Evolutionary conservation across 2,113 vertebrate genomes (phyloP).

Genomic region (Proterorhinus semilunaris): DNA sequence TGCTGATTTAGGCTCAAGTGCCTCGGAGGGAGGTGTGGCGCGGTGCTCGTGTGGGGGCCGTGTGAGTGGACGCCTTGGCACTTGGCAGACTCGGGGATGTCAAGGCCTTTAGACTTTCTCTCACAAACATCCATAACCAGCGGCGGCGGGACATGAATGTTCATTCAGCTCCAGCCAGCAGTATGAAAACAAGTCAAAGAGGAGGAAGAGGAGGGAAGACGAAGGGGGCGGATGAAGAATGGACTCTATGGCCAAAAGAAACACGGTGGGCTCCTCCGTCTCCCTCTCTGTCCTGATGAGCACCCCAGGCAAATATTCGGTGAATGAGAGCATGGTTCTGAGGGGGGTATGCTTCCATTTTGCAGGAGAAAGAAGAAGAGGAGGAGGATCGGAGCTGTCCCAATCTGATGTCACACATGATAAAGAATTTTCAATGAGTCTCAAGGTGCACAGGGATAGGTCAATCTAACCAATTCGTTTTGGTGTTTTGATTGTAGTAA

Average conservation of each 20-base stretch:
- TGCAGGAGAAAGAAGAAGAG: constrained; percentile 15
- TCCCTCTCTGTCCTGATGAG: constrained; percentile 68
- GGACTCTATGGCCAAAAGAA: constrained; percentile 66
- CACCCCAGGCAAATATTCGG: constrained; percentile 66
- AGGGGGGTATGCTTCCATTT: constrained; percentile 44
- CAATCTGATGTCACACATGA: constrained; percentile 59
- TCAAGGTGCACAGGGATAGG: constrained; percentile 31
- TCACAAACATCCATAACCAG: constrained; percentile 59
- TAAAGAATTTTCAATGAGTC: constrained; percentile 47
- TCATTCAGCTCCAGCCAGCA: constrained; percentile 72
- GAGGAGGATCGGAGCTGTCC: constrained; percentile 45
- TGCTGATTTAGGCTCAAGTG: constrained; percentile 49
- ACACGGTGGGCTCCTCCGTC: constrained; percentile 66
- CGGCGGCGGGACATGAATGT: constrained; percentile 66
- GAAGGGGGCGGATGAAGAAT: constrained; percentile 51
- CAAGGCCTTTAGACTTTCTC: constrained; percentile 53
- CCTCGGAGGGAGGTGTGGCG: constrained; percentile 61
- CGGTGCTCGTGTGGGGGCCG: constrained; percentile 30
- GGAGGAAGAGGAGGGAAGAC: constrained; percentile 46
- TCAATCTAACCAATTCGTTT: constrained; percentile 13
- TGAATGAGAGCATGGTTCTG: constrained; percentile 63
- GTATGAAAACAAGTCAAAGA: constrained; percentile 70
- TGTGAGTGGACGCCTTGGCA: constrained; percentile 51
- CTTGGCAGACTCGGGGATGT: constrained; percentile 65
- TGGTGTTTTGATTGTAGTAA: background rate